Base-by-base conservation (phyloP, 2,797 vertebrate genomes). In the Platalea minor region DNA sequence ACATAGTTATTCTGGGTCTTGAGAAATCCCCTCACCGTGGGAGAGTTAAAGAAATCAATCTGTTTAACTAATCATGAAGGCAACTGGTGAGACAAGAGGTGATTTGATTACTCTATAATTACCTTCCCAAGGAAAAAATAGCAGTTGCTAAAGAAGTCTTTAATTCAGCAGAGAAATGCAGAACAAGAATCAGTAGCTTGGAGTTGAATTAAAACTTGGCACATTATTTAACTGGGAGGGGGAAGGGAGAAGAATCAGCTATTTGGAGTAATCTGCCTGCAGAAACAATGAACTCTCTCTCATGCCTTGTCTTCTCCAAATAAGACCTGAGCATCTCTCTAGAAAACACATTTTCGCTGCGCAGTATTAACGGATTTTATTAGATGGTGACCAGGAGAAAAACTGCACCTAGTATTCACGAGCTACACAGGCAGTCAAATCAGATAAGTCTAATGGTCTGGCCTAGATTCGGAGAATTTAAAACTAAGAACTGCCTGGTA, bases 91-190 rank as follows among this genome's bases (percentile, higher is more conserved):
- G 65, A 78, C 5, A 17, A 95, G 65, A 85, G 65, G 87, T 92
- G 85, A 78, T 26, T 95, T 94, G 85, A 96, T 94, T 78, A 75
- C 45, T 96, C 50, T 72, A 43, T 93, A 96, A 91, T 92, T 95
- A 90, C 94, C 63, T 95, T 94, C 57, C 41, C 24, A 75, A 92
- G 54, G 17, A 24, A 92, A 88, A 92, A 81, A 61, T 12, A 85
- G 50, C 37, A 72, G 50, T 88, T 96, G 46, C 65, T 93, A 90
- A 94, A 92, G 61, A 75, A 63, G 17, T 65, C 65, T 65, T 91
- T 78, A 81, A 86, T 86, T 81, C 85, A 91, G 29, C 61, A 90
- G 65, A 91, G 79, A 91, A 89, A 93, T 69, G 33, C 35, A 90
- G 76, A 88, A 75, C 54, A 92, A 89, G 69, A 78, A 84, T 69